Evolutionary conservation across 2,113 vertebrate species (phyloP), one percentile per base, ranked within the genome.

Genomic region (human): DNA sequence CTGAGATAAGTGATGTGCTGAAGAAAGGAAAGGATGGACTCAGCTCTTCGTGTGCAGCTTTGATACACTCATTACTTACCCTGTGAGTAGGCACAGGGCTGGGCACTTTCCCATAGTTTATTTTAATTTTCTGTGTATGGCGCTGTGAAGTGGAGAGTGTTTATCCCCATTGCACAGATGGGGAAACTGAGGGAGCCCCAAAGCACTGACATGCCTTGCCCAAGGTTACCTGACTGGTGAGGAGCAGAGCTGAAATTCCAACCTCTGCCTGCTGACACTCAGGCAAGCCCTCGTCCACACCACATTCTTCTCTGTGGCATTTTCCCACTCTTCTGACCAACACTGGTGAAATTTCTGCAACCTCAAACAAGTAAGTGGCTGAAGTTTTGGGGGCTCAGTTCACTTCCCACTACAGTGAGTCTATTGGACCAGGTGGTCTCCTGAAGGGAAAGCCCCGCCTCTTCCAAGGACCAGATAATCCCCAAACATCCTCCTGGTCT

Each of bases 291-390:
- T 9, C 11, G 30, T 38, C 17, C 6, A 10, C 20, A 3, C 17
- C 2, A 0, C 4, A 2, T 23, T 35, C 76, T 61, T 3, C 38
- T 85, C 10, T 0, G 38, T 25, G 86, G 1, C 8, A 4, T 7
- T 1, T 9, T 23, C 5, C 61, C 30, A 59, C 23, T 18, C 52
- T 38, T 30, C 30, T 40, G 20, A 57, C 73, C 20, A 11, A 27
- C 6, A 8, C 17, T 4, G 59, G 45, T 45, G 8, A 40, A 13
- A 25, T 12, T 7, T 38, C 43, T 12, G n/a, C 0, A 27, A 80
- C 20, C 4, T 40, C 45, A n/a, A 86, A 40, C 32, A 38, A 35
- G 72, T 2, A 22, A 18, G n/a, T 11, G 30, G 0, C 3, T 5
- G 61, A 64, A 64, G 27, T 38, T 27, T 14, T 23, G 23, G 27